A percentile compares a stretch with the other conserved stretches of the same genome.
Evolutionary conservation across 2,888 invertebrate species (phyloP).

Genomic region (Plutella xylostella): DNA sequence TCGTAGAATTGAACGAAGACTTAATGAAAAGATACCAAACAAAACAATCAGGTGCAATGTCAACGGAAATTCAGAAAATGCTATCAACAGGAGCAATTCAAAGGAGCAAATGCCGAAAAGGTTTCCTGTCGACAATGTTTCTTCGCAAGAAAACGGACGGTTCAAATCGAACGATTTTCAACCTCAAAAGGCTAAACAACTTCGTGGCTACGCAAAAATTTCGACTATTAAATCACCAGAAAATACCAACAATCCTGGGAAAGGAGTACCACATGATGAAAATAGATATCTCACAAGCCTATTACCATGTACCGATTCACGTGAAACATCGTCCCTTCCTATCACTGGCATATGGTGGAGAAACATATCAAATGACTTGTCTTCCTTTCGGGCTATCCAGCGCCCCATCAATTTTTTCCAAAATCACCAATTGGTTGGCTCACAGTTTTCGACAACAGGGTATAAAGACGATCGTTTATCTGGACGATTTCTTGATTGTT

Average conservation of each 20-base stretch:
- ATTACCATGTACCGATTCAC: constrained; percentile 13
- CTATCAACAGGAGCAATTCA: background rate
- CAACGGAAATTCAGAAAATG: background rate
- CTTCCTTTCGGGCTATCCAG: constrained; percentile 18
- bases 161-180: background rate
- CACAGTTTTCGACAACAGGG: background rate
- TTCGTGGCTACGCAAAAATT: constrained; percentile 11
- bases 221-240: constrained; percentile 13
- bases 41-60: background rate
- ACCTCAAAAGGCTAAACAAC: constrained; percentile 3
- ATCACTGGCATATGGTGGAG: constrained; percentile 12
- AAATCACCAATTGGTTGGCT: constrained; percentile 3
- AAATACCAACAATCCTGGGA: constrained; percentile 14
- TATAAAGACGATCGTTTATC: constrained; percentile 15
- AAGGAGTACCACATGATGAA: constrained; percentile 14
- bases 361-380: constrained; percentile 17
- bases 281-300: constrained; percentile 15
- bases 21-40: background rate
- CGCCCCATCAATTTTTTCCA: background rate
- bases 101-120: background rate
- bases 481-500: constrained; percentile 17
- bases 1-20: background rate
- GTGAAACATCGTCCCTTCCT: constrained; percentile 1
- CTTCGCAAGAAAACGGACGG: background rate
- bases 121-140: background rate